Evolutionary conservation across 2,888 invertebrate species (phyloP).

Genomic region (Dynastes hyllus): DNA sequence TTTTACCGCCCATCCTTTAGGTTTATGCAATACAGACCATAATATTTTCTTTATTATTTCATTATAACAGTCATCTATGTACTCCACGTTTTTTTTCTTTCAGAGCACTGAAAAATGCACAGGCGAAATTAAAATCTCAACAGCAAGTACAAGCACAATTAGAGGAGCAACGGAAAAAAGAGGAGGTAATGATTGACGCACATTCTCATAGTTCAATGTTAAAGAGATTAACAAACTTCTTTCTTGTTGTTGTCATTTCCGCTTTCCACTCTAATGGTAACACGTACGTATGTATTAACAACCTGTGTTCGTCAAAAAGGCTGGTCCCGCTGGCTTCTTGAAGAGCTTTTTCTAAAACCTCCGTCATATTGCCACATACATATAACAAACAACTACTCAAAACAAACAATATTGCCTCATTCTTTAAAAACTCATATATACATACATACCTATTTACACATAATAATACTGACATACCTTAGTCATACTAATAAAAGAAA

Average conservation of each 20-base stretch:
- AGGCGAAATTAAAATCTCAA: constrained; percentile 91
- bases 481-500: constrained; percentile 39
- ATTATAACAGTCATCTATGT: too few species aligned
- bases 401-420: constrained; percentile 67
- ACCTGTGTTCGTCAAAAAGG: constrained; percentile 71
- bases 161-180: constrained; percentile 73
- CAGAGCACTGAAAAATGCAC: constrained; percentile 92
- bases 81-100: constrained; percentile 63
- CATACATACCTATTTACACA: constrained; percentile 30
- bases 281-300: constrained; percentile 40
- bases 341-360: constrained; percentile 92
- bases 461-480: constrained; percentile 33
- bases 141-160: constrained; percentile 86
- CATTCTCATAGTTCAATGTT: constrained; percentile 8
- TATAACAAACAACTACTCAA: constrained; percentile 50
- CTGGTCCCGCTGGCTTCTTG: constrained; percentile 94
- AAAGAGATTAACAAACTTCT: constrained; percentile 55
- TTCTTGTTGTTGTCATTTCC: constrained; percentile 51
- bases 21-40: too few species aligned
- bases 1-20: too few species aligned
- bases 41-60: too few species aligned
- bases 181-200: constrained; percentile 75
- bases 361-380: constrained; percentile 57
- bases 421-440: constrained; percentile 59
- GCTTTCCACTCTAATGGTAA: constrained; percentile 45